These are phyloP conservation scores for human (Homo sapiens) DNA, from an alignment of 2,113 vertebrate genomes.

Conservation along the genomic window DNA sequence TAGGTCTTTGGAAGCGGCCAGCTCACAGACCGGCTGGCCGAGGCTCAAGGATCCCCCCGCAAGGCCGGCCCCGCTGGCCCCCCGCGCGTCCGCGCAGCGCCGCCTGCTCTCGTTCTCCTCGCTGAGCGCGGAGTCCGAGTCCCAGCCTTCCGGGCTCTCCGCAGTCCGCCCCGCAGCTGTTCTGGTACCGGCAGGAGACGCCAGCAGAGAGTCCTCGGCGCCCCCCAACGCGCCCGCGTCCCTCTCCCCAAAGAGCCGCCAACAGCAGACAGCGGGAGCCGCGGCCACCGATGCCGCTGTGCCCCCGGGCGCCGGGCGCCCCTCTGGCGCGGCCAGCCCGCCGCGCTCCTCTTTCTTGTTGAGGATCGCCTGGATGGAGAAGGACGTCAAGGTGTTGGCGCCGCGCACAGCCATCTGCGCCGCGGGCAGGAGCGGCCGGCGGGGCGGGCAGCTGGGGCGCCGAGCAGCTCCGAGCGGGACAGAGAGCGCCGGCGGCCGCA, in stretches of 20 bases:
- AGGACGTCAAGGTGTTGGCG: conserved; percentile 89
- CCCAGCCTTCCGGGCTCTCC: conserved; percentile 82
- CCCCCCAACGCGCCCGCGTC: conserved; percentile 79
- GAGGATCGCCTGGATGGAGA: conserved; percentile 96
- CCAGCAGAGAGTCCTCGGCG: conserved; percentile 77
- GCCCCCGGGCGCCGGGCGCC: conserved; percentile 58
- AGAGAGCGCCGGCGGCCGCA: neutral
- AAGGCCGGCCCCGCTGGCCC: conserved; percentile 28
- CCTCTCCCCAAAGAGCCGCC: conserved; percentile 90
- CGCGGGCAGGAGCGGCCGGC: conserved; percentile 54
- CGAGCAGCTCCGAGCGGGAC: conserved; percentile 39
- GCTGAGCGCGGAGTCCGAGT: conserved; percentile 70
- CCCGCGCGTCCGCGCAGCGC: conserved; percentile 1
- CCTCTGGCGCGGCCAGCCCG: conserved; percentile 61
- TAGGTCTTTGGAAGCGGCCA: conserved; percentile 68
- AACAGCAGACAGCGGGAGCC: conserved; percentile 85
- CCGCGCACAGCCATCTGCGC: conserved; percentile 89
- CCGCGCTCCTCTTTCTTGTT: conserved; percentile 91
- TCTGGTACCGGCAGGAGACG: conserved; percentile 81
- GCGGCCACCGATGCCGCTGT: conserved; percentile 38
- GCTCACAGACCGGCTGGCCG: conserved; percentile 57
- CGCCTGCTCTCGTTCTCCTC: conserved; percentile 65
- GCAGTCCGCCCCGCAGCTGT: conserved; percentile 89
- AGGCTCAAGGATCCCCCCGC: conserved; percentile 26
- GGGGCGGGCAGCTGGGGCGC: neutral